A percentile compares a stretch with the other conserved stretches of the same genome.
Conservation (phyloP, 2,888 invertebrate species). For the Saturnia japonica region DNA sequence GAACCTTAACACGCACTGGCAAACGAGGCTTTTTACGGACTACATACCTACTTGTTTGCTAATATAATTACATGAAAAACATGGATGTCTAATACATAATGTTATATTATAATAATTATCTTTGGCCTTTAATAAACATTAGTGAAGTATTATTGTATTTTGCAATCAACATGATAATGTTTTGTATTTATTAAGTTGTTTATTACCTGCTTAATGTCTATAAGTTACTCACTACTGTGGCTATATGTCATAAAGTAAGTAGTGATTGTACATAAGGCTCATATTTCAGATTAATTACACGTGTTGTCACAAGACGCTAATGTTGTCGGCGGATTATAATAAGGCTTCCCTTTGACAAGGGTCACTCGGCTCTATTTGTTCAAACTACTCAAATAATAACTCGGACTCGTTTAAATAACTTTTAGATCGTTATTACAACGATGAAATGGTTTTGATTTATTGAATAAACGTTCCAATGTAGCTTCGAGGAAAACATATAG, state of each 20-base stretch:
- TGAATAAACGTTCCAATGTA: neutral
- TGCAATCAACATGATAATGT: neutral
- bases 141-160: neutral
- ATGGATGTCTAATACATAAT: no score
- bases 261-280: constrained; percentile 22
- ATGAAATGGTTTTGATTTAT: constrained; percentile 10
- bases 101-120: neutral
- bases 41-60: no score
- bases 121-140: neutral
- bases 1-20: no score
- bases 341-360: constrained; percentile 50
- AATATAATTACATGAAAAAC: no score
- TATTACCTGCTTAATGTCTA: neutral
- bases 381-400: constrained; percentile 32
- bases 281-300: constrained; percentile 52
- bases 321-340: constrained; percentile 53
- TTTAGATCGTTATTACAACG: constrained; percentile 14
- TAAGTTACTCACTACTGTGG: neutral
- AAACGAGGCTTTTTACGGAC: no score
- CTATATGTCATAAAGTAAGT: neutral
- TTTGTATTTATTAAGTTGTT: neutral
- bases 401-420: constrained; percentile 12
- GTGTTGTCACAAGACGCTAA: constrained; percentile 58
- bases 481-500: neutral
- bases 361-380: constrained; percentile 51